Evolutionary conservation across 2,797 vertebrate species (phyloP), one percentile per base, ranked within the genome.

Genomic region (Brachymystax lenok): DNA sequence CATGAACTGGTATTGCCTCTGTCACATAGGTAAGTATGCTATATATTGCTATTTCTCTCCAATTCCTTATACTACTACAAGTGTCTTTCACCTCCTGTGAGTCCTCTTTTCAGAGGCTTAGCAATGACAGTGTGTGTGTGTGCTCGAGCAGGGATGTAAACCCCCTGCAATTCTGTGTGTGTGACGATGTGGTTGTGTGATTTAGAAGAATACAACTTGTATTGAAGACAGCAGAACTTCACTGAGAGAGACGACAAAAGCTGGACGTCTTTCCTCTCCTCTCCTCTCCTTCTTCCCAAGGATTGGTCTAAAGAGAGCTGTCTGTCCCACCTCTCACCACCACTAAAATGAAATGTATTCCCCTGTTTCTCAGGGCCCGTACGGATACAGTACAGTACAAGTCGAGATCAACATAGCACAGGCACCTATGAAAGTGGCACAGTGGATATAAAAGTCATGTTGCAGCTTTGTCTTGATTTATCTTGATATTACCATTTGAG

Each of bases 381-480:
- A 59, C 7, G 19, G 19, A 61, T 61, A 61, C 40, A 46, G 40
- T 24, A 24, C 59, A 63, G 90, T 83, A 88, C 86, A 90, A 89
- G 85, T 78, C 69, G 67, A 91, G 92, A 94, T 94, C 90, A 92
- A 92, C 93, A 89, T 86, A 79, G 6, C 16, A 83, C 84, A 84
- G 85, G 83, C 76, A 87, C 86, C 86, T 88, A 88, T 85, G 84
- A 87, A 89, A 92, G 85, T 89, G 87, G 85, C 88, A 86, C 27
- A 76, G 64, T 85, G 90, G 89, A 91, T 90, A 89, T 91, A 91
- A 88, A 87, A 93, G 91, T 93, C 91, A 88, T 92, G 90, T 90
- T 81, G 75, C 80, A 93, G 88, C 91, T 92, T 93, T 94, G 90
- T 92, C 92, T 91, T 91, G 90, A 94, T 94, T 94, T 87, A 93